Base-by-base conservation (phyloP, 2,888 invertebrate species). In the Frankliniella intonsa region DNA sequence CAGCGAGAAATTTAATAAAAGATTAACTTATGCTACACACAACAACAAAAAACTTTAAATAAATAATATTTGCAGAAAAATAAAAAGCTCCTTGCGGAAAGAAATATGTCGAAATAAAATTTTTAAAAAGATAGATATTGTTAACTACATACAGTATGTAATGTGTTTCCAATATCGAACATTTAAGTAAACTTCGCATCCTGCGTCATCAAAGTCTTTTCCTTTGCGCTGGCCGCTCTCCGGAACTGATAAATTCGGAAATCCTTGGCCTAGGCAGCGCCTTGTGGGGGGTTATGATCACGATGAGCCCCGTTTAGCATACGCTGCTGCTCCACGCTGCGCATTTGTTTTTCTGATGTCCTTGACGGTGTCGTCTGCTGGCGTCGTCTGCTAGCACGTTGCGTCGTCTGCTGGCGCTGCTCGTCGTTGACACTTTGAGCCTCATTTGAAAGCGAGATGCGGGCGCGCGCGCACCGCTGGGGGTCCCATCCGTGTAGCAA, bases 371-470 rank as follows among this genome's bases (percentile, higher is more conserved):
- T 62, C 62, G 62, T 62, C 62, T 62, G 62, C 62, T 19, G 62
- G 69, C 25, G 25, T 11, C 69, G 69, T 76, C 69, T 25, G 69
- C 25, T 62, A 38, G 38, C 38, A 38, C 55, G 55, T 55, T 55
- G 55, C 55, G 12, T 5, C 55, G 55, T 22, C 69, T 25, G 25
- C 25, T 5, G 22, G 69, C 69, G 69, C 69, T 12, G 69, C 22
- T 22, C 69, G n/a, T 3, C 69, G 25, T n/a, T 76, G 69, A 25
- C 69, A 76, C 69, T 8, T 11, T 25, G 69, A 76, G 69, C 69
- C 69, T 76, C 69, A 76, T 76, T 76, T 76, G 69, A 76, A 76
- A 76, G 69, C 69, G 69, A 76, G 69, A 76, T 76, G 69, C 25
- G 69, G 19, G 69, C 69, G 62, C 55, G 55, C 55, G 55, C 55